These are phyloP conservation scores for Ploceus nigricollis DNA, from an alignment of 2,113 vertebrate species.

Conservation along the genomic window DNA sequence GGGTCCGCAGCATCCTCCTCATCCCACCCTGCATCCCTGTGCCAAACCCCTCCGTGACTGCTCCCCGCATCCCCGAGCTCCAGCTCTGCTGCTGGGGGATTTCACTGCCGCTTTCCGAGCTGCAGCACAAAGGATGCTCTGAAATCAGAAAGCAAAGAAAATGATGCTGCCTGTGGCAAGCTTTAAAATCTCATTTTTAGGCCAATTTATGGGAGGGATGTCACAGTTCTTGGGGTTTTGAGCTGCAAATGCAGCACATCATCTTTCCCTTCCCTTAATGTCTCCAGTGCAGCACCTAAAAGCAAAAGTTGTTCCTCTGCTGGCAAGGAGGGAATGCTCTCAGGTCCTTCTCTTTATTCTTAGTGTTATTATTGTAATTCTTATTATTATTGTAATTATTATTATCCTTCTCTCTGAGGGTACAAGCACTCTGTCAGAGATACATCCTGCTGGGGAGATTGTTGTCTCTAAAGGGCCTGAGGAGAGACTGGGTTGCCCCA, in stretches of 20 bases:
- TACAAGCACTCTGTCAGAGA: not conserved
- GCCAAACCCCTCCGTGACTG: rapidly evolving
- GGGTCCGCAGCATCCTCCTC: not conserved
- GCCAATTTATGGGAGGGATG: rapidly evolving
- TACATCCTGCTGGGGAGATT: not conserved
- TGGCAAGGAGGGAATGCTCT: not conserved
- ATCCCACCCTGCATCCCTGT: not conserved
- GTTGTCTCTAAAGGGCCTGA: not conserved
- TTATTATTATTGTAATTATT: not conserved
- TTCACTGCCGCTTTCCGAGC: rapidly evolving
- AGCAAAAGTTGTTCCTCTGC: not conserved
- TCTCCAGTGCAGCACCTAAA: not conserved
- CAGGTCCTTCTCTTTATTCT: not conserved
- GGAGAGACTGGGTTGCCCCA: not conserved
- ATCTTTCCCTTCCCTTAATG: not conserved
- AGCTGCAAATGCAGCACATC: not conserved
- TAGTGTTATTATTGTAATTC: not conserved
- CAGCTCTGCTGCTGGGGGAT: not conserved
- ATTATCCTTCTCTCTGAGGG: not conserved
- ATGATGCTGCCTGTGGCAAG: not conserved
- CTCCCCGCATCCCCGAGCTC: not conserved
- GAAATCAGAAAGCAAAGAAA: not conserved
- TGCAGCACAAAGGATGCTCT: not conserved
- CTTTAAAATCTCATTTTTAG: not conserved
- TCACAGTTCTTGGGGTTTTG: not conserved